Conservation (phyloP, 2,888 invertebrate genomes). For the Thecophora atra region DNA sequence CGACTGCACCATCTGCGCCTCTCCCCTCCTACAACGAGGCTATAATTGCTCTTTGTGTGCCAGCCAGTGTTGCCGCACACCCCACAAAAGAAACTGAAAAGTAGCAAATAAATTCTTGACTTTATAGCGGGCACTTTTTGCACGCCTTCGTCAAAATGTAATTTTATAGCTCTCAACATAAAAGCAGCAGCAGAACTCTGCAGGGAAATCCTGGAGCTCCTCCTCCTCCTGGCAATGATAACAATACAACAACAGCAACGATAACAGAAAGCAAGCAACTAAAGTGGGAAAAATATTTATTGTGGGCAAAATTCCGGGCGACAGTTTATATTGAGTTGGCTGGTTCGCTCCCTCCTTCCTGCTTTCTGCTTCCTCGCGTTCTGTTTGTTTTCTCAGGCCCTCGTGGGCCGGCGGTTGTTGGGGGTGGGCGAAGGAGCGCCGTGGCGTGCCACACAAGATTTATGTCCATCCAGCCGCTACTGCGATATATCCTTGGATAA, state of each 20-base stretch:
- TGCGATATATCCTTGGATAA: constrained; percentile 12
- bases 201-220: constrained; percentile 27
- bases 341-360: background rate
- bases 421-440: background rate
- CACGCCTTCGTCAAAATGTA: constrained; percentile 29
- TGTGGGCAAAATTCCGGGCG: constrained; percentile 51
- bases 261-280: constrained; percentile 11
- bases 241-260: constrained; percentile 20
- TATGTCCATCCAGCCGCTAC: constrained; percentile 17
- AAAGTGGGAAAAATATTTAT: constrained; percentile 59
- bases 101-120: constrained; percentile 31
- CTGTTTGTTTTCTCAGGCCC: background rate
- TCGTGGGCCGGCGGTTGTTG: background rate
- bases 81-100: background rate
- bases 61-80: background rate
- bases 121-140: constrained; percentile 16
- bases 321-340: constrained; percentile 37
- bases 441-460: constrained; percentile 13
- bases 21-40: background rate
- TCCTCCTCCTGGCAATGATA: constrained; percentile 22
- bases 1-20: background rate
- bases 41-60: background rate
- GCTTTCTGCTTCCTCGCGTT: background rate
- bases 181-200: constrained; percentile 10
- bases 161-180: constrained; percentile 23